phyloP scores from a whole-genome alignment of 2,113 vertebrate genomes.

The Prunella fulvescens region DNA sequence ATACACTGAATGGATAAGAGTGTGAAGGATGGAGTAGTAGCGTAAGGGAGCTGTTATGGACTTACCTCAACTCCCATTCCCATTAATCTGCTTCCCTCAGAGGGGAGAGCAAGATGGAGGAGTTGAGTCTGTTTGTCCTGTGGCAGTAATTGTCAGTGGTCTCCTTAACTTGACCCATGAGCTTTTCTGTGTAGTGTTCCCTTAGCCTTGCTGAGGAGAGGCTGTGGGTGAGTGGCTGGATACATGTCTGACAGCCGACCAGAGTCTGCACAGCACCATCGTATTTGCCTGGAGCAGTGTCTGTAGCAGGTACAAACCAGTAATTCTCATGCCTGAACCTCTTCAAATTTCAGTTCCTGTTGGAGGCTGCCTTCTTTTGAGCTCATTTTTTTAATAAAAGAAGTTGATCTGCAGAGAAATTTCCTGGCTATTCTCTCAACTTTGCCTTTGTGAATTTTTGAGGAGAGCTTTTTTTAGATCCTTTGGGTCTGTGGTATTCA shows the following conservation, averaged over 20 bases:
- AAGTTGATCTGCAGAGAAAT: neutral
- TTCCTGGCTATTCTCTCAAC: neutral
- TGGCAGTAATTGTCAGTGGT: neutral
- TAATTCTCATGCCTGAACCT: neutral
- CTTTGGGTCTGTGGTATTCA: neutral
- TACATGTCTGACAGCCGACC: neutral
- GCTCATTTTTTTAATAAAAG: neutral
- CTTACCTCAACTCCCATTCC: neutral
- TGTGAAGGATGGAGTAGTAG: neutral
- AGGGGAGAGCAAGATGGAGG: neutral
- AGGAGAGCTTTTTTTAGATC: neutral
- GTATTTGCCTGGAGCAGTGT: neutral
- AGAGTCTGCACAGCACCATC: accelerated
- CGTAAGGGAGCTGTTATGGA: neutral
- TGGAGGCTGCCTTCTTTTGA: neutral
- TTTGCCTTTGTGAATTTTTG: neutral
- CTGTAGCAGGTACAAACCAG: neutral
- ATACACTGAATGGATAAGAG: neutral
- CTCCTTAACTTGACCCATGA: neutral
- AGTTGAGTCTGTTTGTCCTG: neutral
- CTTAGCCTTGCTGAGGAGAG: neutral
- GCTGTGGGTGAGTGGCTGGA: neutral
- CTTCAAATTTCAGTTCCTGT: neutral
- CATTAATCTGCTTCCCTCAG: too few species aligned
- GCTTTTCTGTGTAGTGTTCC: neutral